These are phyloP conservation scores for Mesitornis unicolor DNA, from an alignment of 2,113 vertebrate genomes.

Conservation along the genomic window DNA sequence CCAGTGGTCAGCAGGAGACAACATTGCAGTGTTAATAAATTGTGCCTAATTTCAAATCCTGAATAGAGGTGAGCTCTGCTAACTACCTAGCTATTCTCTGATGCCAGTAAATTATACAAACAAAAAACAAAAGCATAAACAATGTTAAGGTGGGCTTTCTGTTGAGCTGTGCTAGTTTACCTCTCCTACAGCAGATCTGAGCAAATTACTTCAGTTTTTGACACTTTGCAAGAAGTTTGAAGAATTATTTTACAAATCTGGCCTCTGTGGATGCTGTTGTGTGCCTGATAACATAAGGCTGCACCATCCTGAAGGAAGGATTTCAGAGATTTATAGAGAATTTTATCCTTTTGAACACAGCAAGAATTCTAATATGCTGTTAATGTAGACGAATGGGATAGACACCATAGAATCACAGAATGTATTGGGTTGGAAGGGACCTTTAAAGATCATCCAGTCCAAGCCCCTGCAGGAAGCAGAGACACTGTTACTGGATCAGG, in stretches of 20 bases:
- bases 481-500: too few relatives aligned
- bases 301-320: not conserved
- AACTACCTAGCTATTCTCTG: not conserved
- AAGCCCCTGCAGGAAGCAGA: too few relatives aligned
- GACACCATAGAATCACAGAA: too few relatives aligned
- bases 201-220: not conserved
- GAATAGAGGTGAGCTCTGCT: not conserved
- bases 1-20: not conserved
- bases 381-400: too few relatives aligned
- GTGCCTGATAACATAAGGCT: not conserved
- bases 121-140: not conserved
- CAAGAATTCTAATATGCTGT: not conserved
- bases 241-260: not conserved
- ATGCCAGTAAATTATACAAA: not conserved
- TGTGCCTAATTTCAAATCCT: not conserved
- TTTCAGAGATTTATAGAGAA: not conserved
- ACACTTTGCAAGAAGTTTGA: not conserved
- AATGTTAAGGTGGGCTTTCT: not conserved
- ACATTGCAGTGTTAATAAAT: not conserved
- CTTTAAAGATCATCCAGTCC: too few relatives aligned
- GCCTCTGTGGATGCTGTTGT: not conserved
- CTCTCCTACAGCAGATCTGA: not conserved
- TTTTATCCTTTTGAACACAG: not conserved
- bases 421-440: too few relatives aligned
- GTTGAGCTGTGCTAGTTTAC: not conserved